Conservation (phyloP, 2,888 invertebrate species). For the Drosophila peninsularis region DNA sequence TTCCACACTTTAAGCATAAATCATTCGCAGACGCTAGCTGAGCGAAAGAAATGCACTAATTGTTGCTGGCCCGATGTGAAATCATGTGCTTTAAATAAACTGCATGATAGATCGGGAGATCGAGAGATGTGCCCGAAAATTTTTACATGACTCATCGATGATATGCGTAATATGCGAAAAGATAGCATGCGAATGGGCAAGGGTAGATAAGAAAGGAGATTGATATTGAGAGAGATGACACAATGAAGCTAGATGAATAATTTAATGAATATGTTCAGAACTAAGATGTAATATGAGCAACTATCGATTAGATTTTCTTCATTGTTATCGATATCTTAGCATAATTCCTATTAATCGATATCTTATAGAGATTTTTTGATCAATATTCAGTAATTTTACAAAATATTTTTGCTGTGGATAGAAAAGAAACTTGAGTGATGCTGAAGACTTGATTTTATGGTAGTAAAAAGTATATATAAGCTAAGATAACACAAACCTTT, state of each 20-base stretch:
- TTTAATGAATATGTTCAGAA: background rate
- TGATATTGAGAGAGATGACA: background rate
- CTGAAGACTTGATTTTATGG: too few species aligned
- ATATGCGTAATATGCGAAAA: conserved; percentile 13
- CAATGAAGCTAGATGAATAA: too few species aligned
- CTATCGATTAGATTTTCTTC: too few species aligned
- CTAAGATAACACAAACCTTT: too few species aligned
- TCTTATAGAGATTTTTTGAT: too few species aligned
- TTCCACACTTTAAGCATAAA: background rate
- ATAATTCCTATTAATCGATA: too few species aligned
- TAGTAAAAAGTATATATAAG: too few species aligned
- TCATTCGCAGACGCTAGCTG: conserved; percentile 4
- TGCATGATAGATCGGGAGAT: conserved; percentile 38
- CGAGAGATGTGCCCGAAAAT: conserved; percentile 16
- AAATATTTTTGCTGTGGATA: too few species aligned
- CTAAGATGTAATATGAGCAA: background rate
- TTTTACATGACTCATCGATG: conserved; percentile 10
- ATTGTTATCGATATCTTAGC: too few species aligned
- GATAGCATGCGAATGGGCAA: background rate
- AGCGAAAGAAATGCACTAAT: conserved; percentile 20
- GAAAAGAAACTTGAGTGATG: too few species aligned
- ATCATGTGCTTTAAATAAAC: conserved; percentile 45
- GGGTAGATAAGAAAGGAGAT: background rate
- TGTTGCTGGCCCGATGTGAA: conserved; percentile 17
- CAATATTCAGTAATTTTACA: too few species aligned